Base-by-base conservation (phyloP, 2,113 vertebrate species). In the Pica pica region DNA sequence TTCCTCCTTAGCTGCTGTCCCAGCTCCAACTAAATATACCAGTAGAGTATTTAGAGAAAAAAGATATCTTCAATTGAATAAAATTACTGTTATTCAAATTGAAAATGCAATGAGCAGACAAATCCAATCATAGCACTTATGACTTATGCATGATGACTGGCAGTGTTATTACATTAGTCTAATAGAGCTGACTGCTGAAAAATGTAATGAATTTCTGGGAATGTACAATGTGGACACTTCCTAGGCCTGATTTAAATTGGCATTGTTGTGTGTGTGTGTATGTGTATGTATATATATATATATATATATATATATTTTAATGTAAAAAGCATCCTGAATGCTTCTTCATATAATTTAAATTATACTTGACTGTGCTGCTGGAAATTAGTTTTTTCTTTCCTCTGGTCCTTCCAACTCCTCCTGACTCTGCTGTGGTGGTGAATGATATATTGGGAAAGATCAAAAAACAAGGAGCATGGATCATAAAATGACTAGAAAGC, bases 71-170 rank as follows among this genome's bases (percentile, higher is more conserved):
- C 93, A 94, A 28, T 89, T 86, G 70, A 96, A 81, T 95, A 87
- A 84, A 91, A 77, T 82, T 1, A 50, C 50, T 89, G 35, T 92
- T 94, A 82, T 73, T 94, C 81, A 86, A 93, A 94, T 86, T 37
- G 79, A 57, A 73, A 94, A 92, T 85, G 56, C 83, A 71, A 11
- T 47, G 85, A 95, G 70, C 73, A 89, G 93, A 92, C 80, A 96
- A 87, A 91, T 94, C 82, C 94, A 95, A 82, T 95, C 94, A 94
- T 83, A 88, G 49, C 23, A 39, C 80, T 87, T 92, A 96, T 93
- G 53, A 87, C 64, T 96, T 97, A 94, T 87, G 79, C 89, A 87
- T 90, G 68, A 71, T 82, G 74, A 49, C 75, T 97, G 89, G 53
- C 75, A 81, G 30, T 85, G 71, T 87, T 93, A 87, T 82, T 95